Evolutionary conservation across 1,140 invertebrate genomes (phyloP), one percentile per base, ranked within the genome.

Genomic region (Diabrotica undecimpunctata): DNA sequence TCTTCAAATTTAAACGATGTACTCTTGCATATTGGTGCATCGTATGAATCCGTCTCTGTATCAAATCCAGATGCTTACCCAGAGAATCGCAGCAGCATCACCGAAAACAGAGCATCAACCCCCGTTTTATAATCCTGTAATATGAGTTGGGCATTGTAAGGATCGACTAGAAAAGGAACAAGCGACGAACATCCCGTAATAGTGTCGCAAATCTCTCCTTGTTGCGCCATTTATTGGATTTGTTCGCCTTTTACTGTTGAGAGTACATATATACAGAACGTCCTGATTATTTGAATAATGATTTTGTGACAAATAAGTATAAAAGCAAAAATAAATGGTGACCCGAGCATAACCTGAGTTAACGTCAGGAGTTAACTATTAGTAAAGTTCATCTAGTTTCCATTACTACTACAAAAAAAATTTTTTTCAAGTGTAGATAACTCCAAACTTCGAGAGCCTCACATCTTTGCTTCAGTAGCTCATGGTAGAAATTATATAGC

Each of bases 181-280:
- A 46, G 41, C 41, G 14, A n/a, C 36, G 11, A 53, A 36, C 59
- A 50, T 39, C 59, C 59, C 62, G 70, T 68, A 70, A 71, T 73
- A 71, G 66, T 70, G 72, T 71, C 70, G 72, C 72, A 70, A 73
- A 73, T 73, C 66, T 69, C 65, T 39, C 61, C 57, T 62, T 66
- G 66, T 62, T 56, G 64, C 63, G 55, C 61, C 41, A 52, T 67
- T 64, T 59, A 65, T 52, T 38, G 55, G 46, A 64, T 69, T 71
- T 72, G 70, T 72, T 72, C 65, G 70, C 68, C 70, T 72, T 72
- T 72, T 70, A 63, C 70, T 68, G 64, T 64, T 61, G 61, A 6
- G 8, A 8, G 41, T 4, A 6, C 39, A 46, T 46, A 25, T 25
- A 25, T 25, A 46, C 41, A 46, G 41, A n/a, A 46, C 41, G 41